phyloP scores from a whole-genome alignment of 2,888 invertebrate genomes.

The Ernsta delagoae region DNA sequence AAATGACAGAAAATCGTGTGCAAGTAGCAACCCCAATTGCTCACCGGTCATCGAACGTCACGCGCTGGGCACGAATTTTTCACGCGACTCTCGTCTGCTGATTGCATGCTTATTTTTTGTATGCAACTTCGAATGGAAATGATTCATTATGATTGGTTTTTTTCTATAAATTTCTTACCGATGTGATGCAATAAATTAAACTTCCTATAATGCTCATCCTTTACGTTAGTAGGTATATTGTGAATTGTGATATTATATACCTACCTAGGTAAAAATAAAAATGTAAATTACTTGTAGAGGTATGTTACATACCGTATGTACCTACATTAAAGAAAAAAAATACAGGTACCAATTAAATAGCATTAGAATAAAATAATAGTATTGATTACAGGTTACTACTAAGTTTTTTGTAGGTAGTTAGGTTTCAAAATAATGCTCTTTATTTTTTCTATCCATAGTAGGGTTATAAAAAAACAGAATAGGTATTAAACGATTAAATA shows the following conservation, averaged over 20 bases:
- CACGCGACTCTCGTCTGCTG: constrained; percentile 55
- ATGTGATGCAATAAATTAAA: neutral
- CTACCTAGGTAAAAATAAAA: no score
- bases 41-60: constrained; percentile 48
- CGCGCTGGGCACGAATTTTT: constrained; percentile 56
- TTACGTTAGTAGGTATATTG: no score
- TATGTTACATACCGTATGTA: no score
- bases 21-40: neutral
- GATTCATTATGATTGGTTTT: neutral
- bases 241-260: no score
- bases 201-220: neutral
- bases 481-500: neutral
- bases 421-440: no score
- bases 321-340: no score
- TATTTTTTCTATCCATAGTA: no score
- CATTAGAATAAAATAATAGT: no score
- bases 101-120: constrained; percentile 42
- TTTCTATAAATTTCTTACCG: neutral
- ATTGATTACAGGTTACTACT: no score
- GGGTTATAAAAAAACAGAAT: neutral
- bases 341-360: no score
- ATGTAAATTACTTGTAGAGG: no score
- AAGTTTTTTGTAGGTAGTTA: no score
- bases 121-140: neutral
- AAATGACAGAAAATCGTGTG: neutral